Evolutionary conservation across 37 sponge, comb jelly and placozoan species (phyloP).

Genomic region (Halisarca cf. caerulea): DNA sequence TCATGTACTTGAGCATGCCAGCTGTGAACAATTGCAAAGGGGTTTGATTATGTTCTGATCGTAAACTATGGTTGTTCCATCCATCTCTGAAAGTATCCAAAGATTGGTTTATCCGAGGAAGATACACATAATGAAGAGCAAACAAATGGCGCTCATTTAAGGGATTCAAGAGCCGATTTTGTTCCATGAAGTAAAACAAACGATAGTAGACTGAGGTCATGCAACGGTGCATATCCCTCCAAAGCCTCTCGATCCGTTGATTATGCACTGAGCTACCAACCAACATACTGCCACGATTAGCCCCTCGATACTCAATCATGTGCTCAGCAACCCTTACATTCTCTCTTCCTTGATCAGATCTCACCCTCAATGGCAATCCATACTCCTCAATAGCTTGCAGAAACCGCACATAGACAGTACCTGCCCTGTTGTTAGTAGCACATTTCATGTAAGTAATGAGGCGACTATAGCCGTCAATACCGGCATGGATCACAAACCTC

Average conservation of each 20-base stretch:
- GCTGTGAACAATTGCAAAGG: not conserved
- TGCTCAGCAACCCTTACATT: too few relatives aligned
- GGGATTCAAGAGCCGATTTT: not conserved
- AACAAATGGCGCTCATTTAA: not conserved
- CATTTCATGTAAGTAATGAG: too few relatives aligned
- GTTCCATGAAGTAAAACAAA: conserved; percentile 24
- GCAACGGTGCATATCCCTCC: conserved; percentile 38
- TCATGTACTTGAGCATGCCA: too few relatives aligned
- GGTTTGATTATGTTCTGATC: not conserved
- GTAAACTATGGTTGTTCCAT: not conserved
- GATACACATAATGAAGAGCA: not conserved
- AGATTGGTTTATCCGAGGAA: not conserved
- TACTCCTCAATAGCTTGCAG: too few relatives aligned
- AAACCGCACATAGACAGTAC: conserved; percentile 35
- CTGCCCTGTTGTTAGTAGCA: conserved; percentile 49
- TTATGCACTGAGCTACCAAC: conserved; percentile 58
- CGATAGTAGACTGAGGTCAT: conserved; percentile 21
- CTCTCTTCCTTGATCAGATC: too few relatives aligned
- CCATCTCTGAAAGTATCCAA: not conserved
- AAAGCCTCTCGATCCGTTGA: conserved; percentile 53
- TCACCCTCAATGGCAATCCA: too few relatives aligned
- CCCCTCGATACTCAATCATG: too few relatives aligned
- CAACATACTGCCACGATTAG: conserved; percentile 46
- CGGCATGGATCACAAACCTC: too few relatives aligned
- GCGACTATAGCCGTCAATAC: too few relatives aligned